Conservation (phyloP, 2,113 vertebrate species). For the Suricata suricatta region DNA sequence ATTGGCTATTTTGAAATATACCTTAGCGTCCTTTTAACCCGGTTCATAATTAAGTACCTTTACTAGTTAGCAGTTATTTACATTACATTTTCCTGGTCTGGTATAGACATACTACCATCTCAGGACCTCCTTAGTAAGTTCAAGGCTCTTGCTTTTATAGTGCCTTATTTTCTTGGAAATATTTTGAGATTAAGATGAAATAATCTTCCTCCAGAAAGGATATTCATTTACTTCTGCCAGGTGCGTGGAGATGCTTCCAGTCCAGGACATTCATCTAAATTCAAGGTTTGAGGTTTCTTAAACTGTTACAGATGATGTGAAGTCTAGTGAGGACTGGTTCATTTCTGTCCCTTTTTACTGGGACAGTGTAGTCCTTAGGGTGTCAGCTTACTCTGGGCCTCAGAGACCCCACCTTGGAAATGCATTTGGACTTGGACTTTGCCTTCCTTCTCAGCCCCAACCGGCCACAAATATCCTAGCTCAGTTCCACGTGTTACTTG, state of each 20-base stretch:
- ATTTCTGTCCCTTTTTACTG: neutral
- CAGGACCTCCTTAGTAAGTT: neutral
- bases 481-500: neutral
- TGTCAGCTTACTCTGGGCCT: neutral
- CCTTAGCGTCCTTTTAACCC: neutral
- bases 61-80: neutral
- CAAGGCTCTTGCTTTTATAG: neutral
- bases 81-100: neutral
- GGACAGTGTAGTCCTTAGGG: neutral
- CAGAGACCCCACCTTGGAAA: neutral
- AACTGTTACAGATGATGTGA: no score
- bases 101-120: neutral
- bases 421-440: neutral
- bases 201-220: neutral
- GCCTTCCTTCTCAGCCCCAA: neutral
- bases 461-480: neutral
- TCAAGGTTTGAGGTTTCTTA: neutral
- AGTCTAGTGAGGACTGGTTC: neutral
- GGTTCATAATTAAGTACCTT: neutral
- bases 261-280: neutral
- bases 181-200: neutral
- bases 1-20: neutral
- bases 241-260: neutral
- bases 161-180: neutral
- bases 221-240: neutral